Conservation (phyloP, 2,113 vertebrate species). For the Notiomystis cincta region DNA sequence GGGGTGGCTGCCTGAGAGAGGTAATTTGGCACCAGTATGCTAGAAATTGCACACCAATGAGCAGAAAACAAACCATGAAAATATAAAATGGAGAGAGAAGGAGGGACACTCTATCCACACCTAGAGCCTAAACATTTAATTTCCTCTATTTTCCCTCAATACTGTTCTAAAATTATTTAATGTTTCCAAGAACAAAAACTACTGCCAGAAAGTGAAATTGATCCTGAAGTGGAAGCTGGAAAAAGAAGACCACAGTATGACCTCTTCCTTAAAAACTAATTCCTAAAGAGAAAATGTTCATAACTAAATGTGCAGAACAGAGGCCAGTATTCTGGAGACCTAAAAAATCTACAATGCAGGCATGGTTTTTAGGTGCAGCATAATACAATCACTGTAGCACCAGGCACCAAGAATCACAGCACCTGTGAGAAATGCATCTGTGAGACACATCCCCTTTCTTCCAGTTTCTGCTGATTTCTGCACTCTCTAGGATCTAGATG, state of each 20-base stretch:
- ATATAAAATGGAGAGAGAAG: background rate
- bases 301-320: background rate
- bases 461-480: background rate
- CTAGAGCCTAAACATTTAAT: background rate
- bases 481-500: fast-evolving
- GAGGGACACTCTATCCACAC: background rate
- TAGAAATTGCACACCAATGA: background rate
- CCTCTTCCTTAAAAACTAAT: background rate
- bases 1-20: background rate
- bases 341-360: background rate
- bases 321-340: background rate
- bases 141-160: background rate
- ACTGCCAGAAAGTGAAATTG: background rate
- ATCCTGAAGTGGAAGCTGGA: background rate
- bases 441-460: background rate
- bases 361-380: background rate
- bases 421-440: background rate
- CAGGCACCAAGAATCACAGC: background rate
- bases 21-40: background rate
- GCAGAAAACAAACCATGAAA: background rate
- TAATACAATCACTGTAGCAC: background rate
- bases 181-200: background rate
- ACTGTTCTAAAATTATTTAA: background rate
- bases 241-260: background rate
- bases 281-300: background rate